Base-by-base conservation (phyloP, 2,797 vertebrate species). In the Lophius americanus region DNA sequence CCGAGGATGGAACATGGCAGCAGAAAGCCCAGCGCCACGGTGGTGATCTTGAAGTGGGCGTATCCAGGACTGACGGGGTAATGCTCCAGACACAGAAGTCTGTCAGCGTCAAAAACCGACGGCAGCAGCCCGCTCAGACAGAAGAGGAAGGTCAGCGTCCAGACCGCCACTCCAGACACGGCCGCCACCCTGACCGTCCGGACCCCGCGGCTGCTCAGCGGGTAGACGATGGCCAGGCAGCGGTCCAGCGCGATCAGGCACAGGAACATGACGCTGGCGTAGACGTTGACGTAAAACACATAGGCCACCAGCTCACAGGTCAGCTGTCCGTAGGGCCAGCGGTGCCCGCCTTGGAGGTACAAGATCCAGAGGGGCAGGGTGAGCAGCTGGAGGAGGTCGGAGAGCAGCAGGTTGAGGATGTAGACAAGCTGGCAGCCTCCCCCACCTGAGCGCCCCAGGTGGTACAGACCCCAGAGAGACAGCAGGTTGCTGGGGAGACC, bases 401-500 rank as follows among this genome's bases (percentile, higher is more conserved):
- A 94, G 44, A 94, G 85, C 44, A 94, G 78, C 52, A 95, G 79
- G 81, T 95, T 95, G 60, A 94, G 89, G 78, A 94, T 93, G 83
- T 92, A 94, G 64, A 94, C 91, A 70, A 93, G 86, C 88, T 95
- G 94, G 64, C 91, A 92, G 58, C 93, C 88, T 32, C 90, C 89
- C 8, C 85, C 87, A 2, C 89, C 91, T 0, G 91, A 90, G 35
- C 91, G 89, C 1, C 90, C 90, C 38, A 94, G 78, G 46, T 94
- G 92, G 83, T 94, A 94, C 53, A 95, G 66, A 47, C 93, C 93
- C 93, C 93, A 95, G 6, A 95, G 91, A 9, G 94, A 94, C 46
- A 95, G 82, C 38, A 95, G 88, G 82, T 95, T 95, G 68, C 91
- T 91, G n/a, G 94, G 94, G 10, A 95, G 91, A 32, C 93, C 94